Evolutionary conservation across 2,797 vertebrate species (phyloP).

Genomic region (Antennarius maculatus): DNA sequence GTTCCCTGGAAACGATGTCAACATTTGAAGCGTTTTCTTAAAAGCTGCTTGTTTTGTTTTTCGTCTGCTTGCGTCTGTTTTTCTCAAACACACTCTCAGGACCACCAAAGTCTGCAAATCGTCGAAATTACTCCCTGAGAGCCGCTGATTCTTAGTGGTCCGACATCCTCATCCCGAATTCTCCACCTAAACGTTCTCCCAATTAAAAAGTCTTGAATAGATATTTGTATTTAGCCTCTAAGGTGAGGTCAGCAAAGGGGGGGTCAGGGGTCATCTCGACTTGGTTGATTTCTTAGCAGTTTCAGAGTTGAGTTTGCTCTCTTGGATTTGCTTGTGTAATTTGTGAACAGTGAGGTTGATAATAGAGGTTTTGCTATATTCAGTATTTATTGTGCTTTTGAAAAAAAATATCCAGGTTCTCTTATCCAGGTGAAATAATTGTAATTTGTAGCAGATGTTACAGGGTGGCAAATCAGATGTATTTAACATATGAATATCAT

Average conservation of each 20-base stretch:
- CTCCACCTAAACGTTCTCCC: background rate
- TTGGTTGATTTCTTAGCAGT: slow-evolving; percentile 45
- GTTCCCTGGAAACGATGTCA: background rate
- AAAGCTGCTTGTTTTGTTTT: background rate
- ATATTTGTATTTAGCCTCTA: slow-evolving; percentile 19
- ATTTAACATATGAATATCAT: slow-evolving; percentile 57
- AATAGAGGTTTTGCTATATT: slow-evolving; percentile 59
- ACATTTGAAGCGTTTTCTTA: background rate
- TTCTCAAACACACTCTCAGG: background rate
- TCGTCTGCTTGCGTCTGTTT: background rate
- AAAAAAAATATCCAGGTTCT: slow-evolving; percentile 80
- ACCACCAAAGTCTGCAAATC: background rate
- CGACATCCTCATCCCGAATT: background rate
- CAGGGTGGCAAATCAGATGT: slow-evolving; percentile 78
- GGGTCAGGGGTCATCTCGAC: slow-evolving; percentile 36
- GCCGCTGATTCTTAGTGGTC: background rate
- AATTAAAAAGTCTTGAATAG: background rate
- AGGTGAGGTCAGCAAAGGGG: slow-evolving; percentile 5
- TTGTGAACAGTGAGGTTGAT: slow-evolving; percentile 53
- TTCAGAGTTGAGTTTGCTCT: slow-evolving; percentile 37
- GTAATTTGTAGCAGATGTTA: slow-evolving; percentile 82
- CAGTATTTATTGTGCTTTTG: slow-evolving; percentile 72
- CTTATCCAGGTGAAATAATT: slow-evolving; percentile 84
- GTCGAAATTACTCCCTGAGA: slow-evolving; percentile 1
- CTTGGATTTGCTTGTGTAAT: slow-evolving; percentile 61